phyloP scores from a whole-genome alignment of 2,888 invertebrate genomes.

The Zonitis immaculata region DNA sequence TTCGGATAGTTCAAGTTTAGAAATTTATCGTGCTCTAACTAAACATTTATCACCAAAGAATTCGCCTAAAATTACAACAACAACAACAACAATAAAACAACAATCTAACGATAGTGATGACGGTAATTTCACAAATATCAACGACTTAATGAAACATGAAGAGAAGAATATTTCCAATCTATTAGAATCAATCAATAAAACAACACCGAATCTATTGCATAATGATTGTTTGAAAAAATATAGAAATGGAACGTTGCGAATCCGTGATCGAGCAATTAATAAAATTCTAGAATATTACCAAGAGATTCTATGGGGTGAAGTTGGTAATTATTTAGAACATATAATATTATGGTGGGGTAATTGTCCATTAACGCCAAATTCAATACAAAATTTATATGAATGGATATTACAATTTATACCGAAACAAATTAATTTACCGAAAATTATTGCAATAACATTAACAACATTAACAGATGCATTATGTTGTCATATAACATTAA shows the following conservation, averaged over 20 bases:
- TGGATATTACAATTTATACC: slow-evolving; percentile 60
- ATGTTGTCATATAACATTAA: slow-evolving; percentile 72
- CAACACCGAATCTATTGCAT: slow-evolving; percentile 58
- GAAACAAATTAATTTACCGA: slow-evolving; percentile 53
- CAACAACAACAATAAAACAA: slow-evolving; percentile 21
- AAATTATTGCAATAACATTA: slow-evolving; percentile 64
- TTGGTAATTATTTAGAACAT: slow-evolving; percentile 75
- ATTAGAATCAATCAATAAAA: slow-evolving; percentile 55
- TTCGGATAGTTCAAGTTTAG: slow-evolving; percentile 64
- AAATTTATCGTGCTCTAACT: slow-evolving; percentile 69
- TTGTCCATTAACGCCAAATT: slow-evolving; percentile 63
- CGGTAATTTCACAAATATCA: slow-evolving; percentile 53
- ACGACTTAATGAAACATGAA: slow-evolving; percentile 62
- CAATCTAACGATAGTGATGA: slow-evolving; percentile 25
- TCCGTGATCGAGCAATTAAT: slow-evolving; percentile 57
- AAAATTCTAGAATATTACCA: slow-evolving; percentile 68
- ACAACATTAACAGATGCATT: slow-evolving; percentile 72
- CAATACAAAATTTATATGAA: slow-evolving; percentile 61
- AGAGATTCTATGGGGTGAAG: slow-evolving; percentile 74
- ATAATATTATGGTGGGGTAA: slow-evolving; percentile 81
- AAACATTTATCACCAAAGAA: slow-evolving; percentile 60
- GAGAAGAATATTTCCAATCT: slow-evolving; percentile 62
- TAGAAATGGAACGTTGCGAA: slow-evolving; percentile 51
- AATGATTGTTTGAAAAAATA: slow-evolving; percentile 57
- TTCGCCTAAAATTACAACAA: slow-evolving; percentile 29